Evolutionary conservation across 2,797 vertebrate genomes (phyloP), one percentile per base, ranked within the genome.

Genomic region (Enteromius thamalakanensis): DNA sequence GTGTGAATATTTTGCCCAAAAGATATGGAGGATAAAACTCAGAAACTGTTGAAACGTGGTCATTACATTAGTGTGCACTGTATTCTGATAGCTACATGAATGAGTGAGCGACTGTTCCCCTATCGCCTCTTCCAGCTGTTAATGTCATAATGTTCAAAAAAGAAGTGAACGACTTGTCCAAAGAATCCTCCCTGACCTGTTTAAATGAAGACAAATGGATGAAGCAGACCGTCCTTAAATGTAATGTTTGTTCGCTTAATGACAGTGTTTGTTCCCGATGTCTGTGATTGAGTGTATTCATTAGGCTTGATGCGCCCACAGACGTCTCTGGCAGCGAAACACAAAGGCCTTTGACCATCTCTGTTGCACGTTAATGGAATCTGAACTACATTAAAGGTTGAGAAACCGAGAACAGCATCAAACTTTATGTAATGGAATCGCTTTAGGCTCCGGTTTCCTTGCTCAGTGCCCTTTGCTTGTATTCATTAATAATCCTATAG

Each of bases 261-360:
- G 87, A 70, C 29, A 6, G 23, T 86, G 71, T 84, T 87, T 87
- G 82, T 85, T 82, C 74, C 80, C 72, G 6, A 29, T 76, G 81
- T 67, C 71, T 84, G 79, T 89, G 84, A 90, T 87, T 86, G 85
- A 89, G 82, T 75, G 58, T 71, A 70, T 87, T 88, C 80, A 87
- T 88, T 90, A 89, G 80, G 26, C 65, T 68, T 45, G 37, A 64
- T 60, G 74, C 17, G 14, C 81, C 83, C n/a, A 79, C 51, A 32
- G 40, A 80, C n/a, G 76, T 76, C 23, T 82, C 74, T 82, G 72
- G 83, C 79, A 69, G 71, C 9, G 65, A 69, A 74, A 68, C 58
- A 81, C 67, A 65, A 62, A 49, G 58, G 58, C 74, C 74, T 69
- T 53, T 84, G 81, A 80, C 70, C 53, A 45, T 83, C 68, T 72